These are phyloP conservation scores for Chironomus tepperi DNA, from an alignment of 1,140 invertebrate species.

Conservation along the genomic window DNA sequence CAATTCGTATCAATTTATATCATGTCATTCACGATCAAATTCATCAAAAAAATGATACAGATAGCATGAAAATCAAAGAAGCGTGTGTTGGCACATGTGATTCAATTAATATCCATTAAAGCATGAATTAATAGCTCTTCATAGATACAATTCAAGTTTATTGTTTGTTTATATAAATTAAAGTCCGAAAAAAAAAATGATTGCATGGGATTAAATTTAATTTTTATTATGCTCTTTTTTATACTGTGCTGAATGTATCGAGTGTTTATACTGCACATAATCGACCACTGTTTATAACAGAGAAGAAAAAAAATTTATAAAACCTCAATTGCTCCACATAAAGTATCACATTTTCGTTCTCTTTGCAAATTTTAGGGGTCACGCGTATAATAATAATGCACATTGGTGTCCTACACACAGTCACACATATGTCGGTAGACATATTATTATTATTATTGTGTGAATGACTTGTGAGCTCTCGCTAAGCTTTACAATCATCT, in stretches of 20 bases:
- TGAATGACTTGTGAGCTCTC: no score
- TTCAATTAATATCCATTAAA: constrained; percentile 9
- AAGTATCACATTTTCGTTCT: not conserved
- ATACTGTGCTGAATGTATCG: no score
- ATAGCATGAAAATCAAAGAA: not conserved
- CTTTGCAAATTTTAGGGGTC: constrained; percentile 6
- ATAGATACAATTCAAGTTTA: no score
- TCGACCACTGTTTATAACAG: not conserved
- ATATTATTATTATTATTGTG: no score
- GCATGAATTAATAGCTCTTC: not conserved
- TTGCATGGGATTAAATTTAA: not conserved
- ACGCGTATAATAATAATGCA: not conserved
- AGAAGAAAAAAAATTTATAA: no score
- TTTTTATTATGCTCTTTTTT: not conserved
- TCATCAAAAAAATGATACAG: not conserved
- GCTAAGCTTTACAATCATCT: no score
- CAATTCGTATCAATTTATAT: not conserved
- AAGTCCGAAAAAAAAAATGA: not conserved
- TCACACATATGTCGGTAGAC: no score
- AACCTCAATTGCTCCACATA: not conserved
- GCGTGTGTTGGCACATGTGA: not conserved
- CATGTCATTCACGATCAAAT: not conserved
- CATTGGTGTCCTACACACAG: no score
- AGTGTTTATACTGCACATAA: no score
- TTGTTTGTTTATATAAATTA: no score